phyloP scores from a whole-genome alignment of 2,113 vertebrate species.

The Scopus umbretta region DNA sequence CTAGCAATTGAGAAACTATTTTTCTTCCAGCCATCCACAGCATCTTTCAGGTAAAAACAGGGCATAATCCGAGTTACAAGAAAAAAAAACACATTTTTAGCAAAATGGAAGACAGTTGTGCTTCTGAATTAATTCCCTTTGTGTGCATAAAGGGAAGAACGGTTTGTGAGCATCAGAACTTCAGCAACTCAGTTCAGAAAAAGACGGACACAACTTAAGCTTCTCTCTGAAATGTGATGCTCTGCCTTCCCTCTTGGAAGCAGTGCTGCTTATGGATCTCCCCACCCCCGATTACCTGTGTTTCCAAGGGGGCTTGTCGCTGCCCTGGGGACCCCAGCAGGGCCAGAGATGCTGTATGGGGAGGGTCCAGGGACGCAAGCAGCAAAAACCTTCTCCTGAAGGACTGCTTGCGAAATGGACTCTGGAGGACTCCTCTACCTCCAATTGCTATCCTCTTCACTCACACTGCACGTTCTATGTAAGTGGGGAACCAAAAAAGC shows the following conservation, averaged over 20 bases:
- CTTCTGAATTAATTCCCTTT: not conserved
- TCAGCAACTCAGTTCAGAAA: not conserved
- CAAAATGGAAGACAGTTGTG: not conserved
- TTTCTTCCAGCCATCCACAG: not conserved
- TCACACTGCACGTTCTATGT: not conserved
- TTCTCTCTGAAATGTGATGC: not conserved
- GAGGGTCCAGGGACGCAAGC: too few relatives aligned
- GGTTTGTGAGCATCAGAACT: not conserved
- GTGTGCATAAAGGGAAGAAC: not conserved
- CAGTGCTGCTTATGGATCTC: not conserved
- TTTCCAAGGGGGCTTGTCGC: not conserved
- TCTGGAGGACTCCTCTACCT: not conserved
- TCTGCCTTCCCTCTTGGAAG: not conserved
- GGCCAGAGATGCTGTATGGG: not conserved
- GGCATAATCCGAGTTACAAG: too few relatives aligned
- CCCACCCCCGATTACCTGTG: not conserved
- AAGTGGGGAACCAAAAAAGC: not conserved
- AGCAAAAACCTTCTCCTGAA: not conserved
- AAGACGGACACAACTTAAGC: not conserved
- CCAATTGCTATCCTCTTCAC: not conserved
- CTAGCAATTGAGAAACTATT: not conserved
- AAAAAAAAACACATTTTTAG: not conserved
- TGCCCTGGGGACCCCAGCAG: not conserved
- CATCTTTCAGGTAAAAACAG: not conserved
- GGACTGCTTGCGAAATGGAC: not conserved